Base-by-base conservation (phyloP, 92 coral and sea anemone species). In the Umimayanthus chanpuru region DNA sequence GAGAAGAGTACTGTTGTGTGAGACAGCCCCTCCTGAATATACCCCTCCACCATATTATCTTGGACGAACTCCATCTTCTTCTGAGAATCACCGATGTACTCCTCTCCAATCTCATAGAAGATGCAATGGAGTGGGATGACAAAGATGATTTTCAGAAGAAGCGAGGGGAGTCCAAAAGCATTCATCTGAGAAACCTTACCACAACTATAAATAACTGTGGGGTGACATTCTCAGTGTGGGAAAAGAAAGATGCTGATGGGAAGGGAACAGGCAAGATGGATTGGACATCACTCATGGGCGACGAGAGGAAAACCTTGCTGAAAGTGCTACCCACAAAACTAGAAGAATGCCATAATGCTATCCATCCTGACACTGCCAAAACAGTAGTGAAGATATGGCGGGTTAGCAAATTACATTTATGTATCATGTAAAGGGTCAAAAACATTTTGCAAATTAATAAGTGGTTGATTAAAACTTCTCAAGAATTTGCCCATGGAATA, bases 81-180 rank as follows among this genome's bases (percentile, higher is more conserved):
- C 78, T 92, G 41, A 66, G 88, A 25, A 64, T 92, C 44, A 88
- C 94, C 0, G 94, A 90, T 79, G 85, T 92, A 25, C 82, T 90
- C 70, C 85, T 90, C 1, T 18, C 80, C 72, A 92, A 92, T 76
- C 29, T 90, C n/a, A 84, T 90, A 18, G 93, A 92, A 76, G 91
- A 90, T 74, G 93, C 89, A 36, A 90, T 90, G 94, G 94, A 89
- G 90, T 92, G 81, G 89, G 90, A 92, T 90, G 94, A 92, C 80
- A 87, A 76, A 44, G 88, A 86, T 77, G 92, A 92, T 77, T 92
- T 86, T 79, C 44, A 32, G 25, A 92, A 90, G 65, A 90, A 90
- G 89, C 85, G 81, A 81, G 94, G 94, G 25, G 92, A 90, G 72
- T 75, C 91, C 58, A 92, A 89, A 30, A 87, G 92, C 1, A 76